Percentiles rank a stretch among this genome's conserved stretches.
These are phyloP conservation scores for Neomicropteryx cornuta DNA, from an alignment of 1,140 invertebrate species.

Conservation along the genomic window DNA sequence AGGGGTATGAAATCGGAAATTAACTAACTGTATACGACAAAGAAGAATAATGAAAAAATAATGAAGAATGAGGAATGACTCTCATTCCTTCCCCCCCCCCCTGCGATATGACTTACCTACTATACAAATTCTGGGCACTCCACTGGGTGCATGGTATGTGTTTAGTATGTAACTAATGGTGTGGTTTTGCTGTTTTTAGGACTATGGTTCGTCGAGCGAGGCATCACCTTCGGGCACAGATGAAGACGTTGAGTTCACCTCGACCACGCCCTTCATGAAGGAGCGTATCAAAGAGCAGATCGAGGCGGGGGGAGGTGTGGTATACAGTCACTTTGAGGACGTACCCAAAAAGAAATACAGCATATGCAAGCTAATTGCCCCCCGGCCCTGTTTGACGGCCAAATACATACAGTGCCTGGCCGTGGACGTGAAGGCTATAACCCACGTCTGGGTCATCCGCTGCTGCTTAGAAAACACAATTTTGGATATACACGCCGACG, in stretches of 20 bases:
- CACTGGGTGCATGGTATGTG: too few relatives aligned
- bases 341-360: constrained; percentile 41
- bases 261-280: constrained; percentile 39
- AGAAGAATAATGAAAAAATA: too few relatives aligned
- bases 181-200: too few relatives aligned
- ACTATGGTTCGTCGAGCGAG: too few relatives aligned
- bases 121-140: too few relatives aligned
- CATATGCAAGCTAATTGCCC: constrained; percentile 41
- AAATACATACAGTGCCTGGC: constrained; percentile 47
- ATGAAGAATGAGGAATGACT: too few relatives aligned
- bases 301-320: constrained; percentile 38
- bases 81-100: too few relatives aligned
- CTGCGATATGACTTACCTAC: too few relatives aligned
- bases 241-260: constrained; percentile 37
- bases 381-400: constrained; percentile 45
- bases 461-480: constrained; percentile 32
- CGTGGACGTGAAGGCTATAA: constrained; percentile 36
- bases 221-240: too few relatives aligned
- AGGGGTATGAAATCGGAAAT: too few relatives aligned
- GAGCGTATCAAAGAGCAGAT: constrained; percentile 43
- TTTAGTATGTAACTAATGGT: too few relatives aligned
- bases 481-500: constrained; percentile 28
- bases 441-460: constrained; percentile 46
- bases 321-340: constrained; percentile 44
- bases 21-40: too few relatives aligned